These are phyloP conservation scores for Augochlorella aurata DNA, from an alignment of 2,888 invertebrate genomes.

Conservation along the genomic window DNA sequence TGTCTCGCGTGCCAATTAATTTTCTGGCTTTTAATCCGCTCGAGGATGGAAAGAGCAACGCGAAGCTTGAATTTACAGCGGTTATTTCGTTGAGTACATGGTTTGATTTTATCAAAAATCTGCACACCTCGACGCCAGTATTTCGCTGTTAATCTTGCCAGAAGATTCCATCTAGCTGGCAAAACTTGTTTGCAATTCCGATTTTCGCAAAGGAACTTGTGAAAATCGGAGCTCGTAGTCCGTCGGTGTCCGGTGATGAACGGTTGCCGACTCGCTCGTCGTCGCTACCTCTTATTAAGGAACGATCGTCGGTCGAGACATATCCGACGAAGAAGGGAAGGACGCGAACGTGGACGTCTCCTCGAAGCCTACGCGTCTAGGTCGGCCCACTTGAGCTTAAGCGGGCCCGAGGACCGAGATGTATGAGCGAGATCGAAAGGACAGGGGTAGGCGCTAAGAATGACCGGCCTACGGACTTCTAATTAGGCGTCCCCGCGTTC, in stretches of 20 bases:
- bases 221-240: too few species aligned
- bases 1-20: background rate
- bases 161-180: too few species aligned
- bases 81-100: too few species aligned
- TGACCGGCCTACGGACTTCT: slow-evolving; percentile 66
- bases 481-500: slow-evolving; percentile 62
- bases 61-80: too few species aligned
- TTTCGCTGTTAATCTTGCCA: too few species aligned
- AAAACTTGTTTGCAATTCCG: too few species aligned
- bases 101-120: too few species aligned
- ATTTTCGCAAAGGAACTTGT: too few species aligned
- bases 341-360: slow-evolving; percentile 57
- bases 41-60: too few species aligned
- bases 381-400: slow-evolving; percentile 64
- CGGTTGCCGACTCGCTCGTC: background rate
- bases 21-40: background rate
- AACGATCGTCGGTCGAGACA: slow-evolving; percentile 36
- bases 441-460: slow-evolving; percentile 61
- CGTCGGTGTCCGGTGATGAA: too few species aligned
- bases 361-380: slow-evolving; percentile 64
- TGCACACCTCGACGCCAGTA: too few species aligned
- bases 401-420: slow-evolving; percentile 41
- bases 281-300: slow-evolving; percentile 55
- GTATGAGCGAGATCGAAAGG: slow-evolving; percentile 46
- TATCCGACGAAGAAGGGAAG: slow-evolving; percentile 62